These are phyloP conservation scores for Scylla paramamosain DNA, from an alignment of 1,140 invertebrate genomes.

Conservation along the genomic window DNA sequence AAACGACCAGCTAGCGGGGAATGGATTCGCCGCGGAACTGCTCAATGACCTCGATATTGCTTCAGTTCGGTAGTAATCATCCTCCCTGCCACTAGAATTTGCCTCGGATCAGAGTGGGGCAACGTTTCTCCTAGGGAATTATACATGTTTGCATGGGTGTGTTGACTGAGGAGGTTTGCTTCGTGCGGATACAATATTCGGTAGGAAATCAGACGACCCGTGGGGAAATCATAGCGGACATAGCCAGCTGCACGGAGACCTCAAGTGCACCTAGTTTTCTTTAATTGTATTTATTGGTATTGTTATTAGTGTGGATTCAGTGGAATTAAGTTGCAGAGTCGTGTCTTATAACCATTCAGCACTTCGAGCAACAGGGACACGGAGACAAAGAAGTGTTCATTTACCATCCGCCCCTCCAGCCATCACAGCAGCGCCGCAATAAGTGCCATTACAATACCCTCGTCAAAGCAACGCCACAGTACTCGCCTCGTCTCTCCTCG, in stretches of 20 bases:
- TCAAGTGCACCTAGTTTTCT: not conserved
- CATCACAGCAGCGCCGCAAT: not conserved
- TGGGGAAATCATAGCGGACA: not conserved
- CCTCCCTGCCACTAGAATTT: slow-evolving; percentile 10
- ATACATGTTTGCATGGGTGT: not conserved
- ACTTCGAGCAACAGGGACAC: not conserved
- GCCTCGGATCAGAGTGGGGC: not conserved
- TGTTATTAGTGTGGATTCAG: not conserved
- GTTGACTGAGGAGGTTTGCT: not conserved
- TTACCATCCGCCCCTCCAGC: not conserved
- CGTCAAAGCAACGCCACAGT: not conserved
- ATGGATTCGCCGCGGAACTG: not conserved
- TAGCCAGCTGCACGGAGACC: not conserved
- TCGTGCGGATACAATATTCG: not conserved
- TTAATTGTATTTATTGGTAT: not conserved
- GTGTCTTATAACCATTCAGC: not conserved
- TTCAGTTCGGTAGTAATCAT: slow-evolving; percentile 6
- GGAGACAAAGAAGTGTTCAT: not conserved
- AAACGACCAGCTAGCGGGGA: not conserved
- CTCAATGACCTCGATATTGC: slow-evolving; percentile 11
- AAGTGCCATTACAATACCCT: not conserved
- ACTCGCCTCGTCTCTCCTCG: not conserved
- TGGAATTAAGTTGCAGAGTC: not conserved
- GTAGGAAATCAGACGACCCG: not conserved
- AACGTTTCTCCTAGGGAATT: not conserved